These are phyloP conservation scores for Akabosia matsudoensis DNA, from an alignment of 1,140 invertebrate genomes.

Conservation along the genomic window DNA sequence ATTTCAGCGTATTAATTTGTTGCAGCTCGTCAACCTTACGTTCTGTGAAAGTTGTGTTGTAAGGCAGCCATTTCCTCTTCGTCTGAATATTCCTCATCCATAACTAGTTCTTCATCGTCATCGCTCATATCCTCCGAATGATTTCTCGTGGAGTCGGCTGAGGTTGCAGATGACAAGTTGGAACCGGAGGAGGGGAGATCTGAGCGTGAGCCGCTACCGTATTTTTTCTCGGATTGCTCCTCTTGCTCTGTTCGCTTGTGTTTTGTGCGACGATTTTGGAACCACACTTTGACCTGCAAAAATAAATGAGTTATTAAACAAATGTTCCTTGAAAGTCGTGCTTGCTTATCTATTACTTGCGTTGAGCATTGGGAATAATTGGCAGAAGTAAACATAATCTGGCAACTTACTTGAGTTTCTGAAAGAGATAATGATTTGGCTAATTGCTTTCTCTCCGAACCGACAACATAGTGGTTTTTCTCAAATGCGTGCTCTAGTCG, in stretches of 20 bases:
- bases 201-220: slow-evolving; percentile 41
- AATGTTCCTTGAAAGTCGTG: background rate
- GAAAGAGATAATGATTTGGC: slow-evolving; percentile 88
- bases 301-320: background rate
- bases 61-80: slow-evolving; percentile 22
- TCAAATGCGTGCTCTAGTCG: slow-evolving; percentile 97
- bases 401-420: slow-evolving; percentile 84
- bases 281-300: slow-evolving; percentile 64
- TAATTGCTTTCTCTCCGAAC: slow-evolving; percentile 94
- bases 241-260: slow-evolving; percentile 96
- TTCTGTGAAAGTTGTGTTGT: background rate
- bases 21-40: background rate
- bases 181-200: slow-evolving; percentile 26
- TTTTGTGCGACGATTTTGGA: slow-evolving; percentile 74
- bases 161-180: background rate
- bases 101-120: slow-evolving; percentile 27
- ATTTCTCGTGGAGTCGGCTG: slow-evolving; percentile 40
- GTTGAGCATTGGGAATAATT: too few species aligned
- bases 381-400: background rate
- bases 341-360: too few species aligned
- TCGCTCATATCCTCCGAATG: slow-evolving; percentile 8
- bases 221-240: slow-evolving; percentile 68
- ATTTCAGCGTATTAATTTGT: too few species aligned
- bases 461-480: slow-evolving; percentile 98
- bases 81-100: slow-evolving; percentile 35